Conservation (phyloP, 2,113 vertebrate genomes). For the Lynx canadensis region DNA sequence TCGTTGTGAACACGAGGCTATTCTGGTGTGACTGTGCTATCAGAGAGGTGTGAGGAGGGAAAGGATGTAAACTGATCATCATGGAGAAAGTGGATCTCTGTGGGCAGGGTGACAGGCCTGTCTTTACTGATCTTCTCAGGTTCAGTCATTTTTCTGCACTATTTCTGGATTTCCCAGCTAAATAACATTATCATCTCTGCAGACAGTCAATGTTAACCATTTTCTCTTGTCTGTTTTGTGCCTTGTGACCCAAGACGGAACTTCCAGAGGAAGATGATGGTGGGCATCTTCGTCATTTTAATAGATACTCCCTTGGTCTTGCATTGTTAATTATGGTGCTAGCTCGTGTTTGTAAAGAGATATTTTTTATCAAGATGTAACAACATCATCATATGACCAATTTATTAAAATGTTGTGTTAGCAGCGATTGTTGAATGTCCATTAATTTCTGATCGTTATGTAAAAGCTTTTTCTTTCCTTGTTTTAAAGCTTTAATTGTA, state of each 20-base stretch:
- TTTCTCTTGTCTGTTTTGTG: background rate
- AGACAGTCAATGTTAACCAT: background rate
- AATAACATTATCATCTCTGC: background rate
- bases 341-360: background rate
- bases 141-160: background rate
- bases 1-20: background rate
- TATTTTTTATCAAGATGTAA: background rate
- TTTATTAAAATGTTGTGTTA: background rate
- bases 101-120: background rate
- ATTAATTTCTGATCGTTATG: background rate
- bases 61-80: background rate
- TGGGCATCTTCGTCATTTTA: background rate
- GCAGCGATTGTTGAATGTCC: background rate
- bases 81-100: background rate
- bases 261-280: background rate
- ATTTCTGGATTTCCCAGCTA: background rate
- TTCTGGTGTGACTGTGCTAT: background rate
- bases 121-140: background rate
- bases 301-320: background rate
- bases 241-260: background rate
- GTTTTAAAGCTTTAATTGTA: background rate
- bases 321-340: background rate
- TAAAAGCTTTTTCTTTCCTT: background rate
- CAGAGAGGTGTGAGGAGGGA: background rate
- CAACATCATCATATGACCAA: background rate